A percentile compares a stretch with the other conserved stretches of the same genome.
Evolutionary conservation across 2,797 vertebrate genomes (phyloP).

Genomic region (Coendou prehensilis): DNA sequence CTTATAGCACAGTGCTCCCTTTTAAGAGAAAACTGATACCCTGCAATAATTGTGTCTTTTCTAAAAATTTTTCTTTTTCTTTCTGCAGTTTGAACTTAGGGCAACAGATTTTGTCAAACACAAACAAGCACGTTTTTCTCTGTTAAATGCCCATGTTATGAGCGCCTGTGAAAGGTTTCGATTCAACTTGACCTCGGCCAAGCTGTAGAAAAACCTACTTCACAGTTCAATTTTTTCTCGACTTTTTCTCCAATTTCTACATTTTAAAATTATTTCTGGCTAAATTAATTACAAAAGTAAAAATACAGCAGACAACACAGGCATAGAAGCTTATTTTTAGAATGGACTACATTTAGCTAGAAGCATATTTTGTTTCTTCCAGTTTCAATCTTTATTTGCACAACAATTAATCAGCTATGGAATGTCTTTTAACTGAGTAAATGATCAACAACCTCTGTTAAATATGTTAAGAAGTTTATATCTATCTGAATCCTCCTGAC

Average conservation of each 20-base stretch:
- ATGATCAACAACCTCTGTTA: constrained; percentile 68
- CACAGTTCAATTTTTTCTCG: background rate
- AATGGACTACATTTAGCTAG: constrained; percentile 22
- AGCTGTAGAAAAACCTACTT: background rate
- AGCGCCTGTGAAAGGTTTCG: background rate
- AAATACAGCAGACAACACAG: background rate
- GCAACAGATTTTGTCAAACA: constrained; percentile 50
- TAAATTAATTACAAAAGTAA: constrained; percentile 48
- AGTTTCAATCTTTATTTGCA: constrained; percentile 71
- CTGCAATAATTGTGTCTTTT: background rate
- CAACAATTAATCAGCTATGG: constrained; percentile 72
- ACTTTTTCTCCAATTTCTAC: constrained; percentile 14
- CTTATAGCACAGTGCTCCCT: background rate
- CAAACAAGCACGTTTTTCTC: constrained; percentile 38
- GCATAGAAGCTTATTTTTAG: background rate
- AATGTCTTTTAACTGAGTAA: constrained; percentile 67
- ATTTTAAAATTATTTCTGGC: constrained; percentile 41
- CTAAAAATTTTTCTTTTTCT: background rate
- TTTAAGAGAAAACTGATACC: background rate
- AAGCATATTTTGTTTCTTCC: constrained; percentile 31
- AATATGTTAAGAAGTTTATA: constrained; percentile 76
- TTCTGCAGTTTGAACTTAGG: constrained; percentile 37
- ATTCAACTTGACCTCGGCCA: background rate
- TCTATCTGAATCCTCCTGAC: constrained; percentile 80
- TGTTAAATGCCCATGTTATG: constrained; percentile 53